Evolutionary conservation across 2,797 vertebrate species (phyloP).

Genomic region (Ciconia nigra): DNA sequence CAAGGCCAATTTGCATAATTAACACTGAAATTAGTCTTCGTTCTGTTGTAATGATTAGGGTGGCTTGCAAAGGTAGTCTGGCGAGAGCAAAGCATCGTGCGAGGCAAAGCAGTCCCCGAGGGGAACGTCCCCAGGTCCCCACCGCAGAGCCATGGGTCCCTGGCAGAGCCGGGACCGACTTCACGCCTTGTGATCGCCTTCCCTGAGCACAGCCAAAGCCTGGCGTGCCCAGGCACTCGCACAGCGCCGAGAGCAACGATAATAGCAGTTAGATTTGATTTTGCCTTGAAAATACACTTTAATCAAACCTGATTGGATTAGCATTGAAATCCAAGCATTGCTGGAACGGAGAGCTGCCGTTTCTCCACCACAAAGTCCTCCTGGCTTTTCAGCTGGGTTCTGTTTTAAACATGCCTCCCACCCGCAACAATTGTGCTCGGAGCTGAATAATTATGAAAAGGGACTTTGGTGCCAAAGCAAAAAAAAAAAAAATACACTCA

Average conservation of each 20-base stretch:
- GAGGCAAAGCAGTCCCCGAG: accelerated
- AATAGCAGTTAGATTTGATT: not conserved
- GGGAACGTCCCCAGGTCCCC: not conserved
- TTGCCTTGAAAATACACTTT: not conserved
- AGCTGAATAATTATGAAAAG: not conserved
- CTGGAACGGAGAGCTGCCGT: not conserved
- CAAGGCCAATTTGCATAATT: not conserved
- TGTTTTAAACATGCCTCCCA: not conserved
- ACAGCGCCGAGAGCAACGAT: not conserved
- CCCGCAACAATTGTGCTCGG: not conserved
- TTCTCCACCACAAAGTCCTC: not conserved
- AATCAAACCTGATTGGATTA: not conserved
- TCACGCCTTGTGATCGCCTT: accelerated
- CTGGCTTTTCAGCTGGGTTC: not conserved
- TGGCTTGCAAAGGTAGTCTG: not conserved
- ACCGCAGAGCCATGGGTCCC: accelerated
- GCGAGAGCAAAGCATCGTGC: not conserved
- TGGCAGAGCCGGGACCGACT: not conserved
- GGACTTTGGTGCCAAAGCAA: not conserved
- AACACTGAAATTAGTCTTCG: not conserved
- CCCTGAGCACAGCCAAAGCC: not conserved
- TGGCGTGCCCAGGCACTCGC: not conserved
- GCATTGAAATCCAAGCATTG: not conserved
- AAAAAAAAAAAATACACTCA: not conserved
- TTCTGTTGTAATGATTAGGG: not conserved